phyloP scores from a whole-genome alignment of 2,113 vertebrate species.

The Geothlypis trichas region DNA sequence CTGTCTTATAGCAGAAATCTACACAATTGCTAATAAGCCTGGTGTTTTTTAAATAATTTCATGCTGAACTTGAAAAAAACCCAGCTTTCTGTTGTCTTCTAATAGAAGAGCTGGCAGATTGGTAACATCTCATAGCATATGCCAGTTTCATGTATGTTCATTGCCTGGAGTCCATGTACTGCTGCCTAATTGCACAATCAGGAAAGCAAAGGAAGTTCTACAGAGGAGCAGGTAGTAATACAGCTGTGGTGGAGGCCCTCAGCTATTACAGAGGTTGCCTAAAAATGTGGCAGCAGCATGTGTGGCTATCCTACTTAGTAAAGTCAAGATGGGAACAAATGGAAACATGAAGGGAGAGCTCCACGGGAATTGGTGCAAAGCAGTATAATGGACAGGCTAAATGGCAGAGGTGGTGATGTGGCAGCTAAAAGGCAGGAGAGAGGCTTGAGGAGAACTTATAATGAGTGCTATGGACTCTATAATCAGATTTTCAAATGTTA shows the following conservation, averaged over 20 bases:
- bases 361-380: background rate
- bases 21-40: background rate
- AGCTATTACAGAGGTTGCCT: background rate
- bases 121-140: background rate
- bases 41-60: background rate
- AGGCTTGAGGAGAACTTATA: background rate
- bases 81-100: background rate
- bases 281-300: background rate
- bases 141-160: background rate
- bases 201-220: background rate
- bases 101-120: background rate
- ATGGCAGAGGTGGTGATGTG: background rate
- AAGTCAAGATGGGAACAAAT: background rate
- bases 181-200: background rate
- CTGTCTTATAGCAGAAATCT: background rate
- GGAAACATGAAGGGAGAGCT: background rate
- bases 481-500: slow-evolving; percentile 32
- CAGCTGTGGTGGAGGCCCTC: background rate
- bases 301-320: background rate
- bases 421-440: background rate
- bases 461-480: background rate
- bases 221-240: background rate
- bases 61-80: background rate
- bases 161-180: background rate
- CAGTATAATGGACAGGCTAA: background rate